Percentiles rank a stretch among this genome's conserved stretches.
These are phyloP conservation scores for Apostichopus japonicus DNA, from an alignment of 35 echinoderm and acorn worm species.

Conservation along the genomic window DNA sequence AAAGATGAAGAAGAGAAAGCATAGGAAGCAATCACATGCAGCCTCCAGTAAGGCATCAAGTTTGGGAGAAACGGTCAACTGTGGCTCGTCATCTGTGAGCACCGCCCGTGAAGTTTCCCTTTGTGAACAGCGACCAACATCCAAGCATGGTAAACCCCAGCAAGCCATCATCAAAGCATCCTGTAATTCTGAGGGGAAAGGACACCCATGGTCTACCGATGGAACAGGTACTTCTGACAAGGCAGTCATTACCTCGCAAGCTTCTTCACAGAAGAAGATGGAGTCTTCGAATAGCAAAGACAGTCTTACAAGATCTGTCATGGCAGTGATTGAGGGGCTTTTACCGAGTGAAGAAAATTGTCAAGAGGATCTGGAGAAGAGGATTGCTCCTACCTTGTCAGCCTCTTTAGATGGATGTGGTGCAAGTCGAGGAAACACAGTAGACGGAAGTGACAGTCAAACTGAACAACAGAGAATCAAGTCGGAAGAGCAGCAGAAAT, in stretches of 20 bases:
- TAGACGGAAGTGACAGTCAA: no score
- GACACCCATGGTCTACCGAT: background rate
- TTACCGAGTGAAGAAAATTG: no score
- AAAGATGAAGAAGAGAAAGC: background rate
- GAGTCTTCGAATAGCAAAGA: background rate
- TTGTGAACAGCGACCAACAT: background rate
- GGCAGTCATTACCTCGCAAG: background rate
- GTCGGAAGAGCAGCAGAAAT: no score
- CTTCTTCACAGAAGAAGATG: background rate
- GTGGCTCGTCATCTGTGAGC: background rate
- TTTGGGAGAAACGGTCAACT: background rate
- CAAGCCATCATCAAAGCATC: background rate
- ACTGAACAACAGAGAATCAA: no score
- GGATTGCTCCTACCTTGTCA: no score
- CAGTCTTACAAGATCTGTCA: background rate
- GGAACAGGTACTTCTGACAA: background rate
- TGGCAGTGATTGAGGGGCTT: no score
- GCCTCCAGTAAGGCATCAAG: conserved; percentile 4
- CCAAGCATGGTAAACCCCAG: background rate
- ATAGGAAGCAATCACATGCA: background rate
- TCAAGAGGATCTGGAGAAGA: no score
- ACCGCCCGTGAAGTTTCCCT: background rate
- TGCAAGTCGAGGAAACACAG: no score
- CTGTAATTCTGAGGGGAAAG: background rate
- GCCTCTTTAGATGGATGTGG: no score